These are phyloP conservation scores for Radopholus similis DNA, from an alignment of 1,140 invertebrate genomes.

Conservation along the genomic window DNA sequence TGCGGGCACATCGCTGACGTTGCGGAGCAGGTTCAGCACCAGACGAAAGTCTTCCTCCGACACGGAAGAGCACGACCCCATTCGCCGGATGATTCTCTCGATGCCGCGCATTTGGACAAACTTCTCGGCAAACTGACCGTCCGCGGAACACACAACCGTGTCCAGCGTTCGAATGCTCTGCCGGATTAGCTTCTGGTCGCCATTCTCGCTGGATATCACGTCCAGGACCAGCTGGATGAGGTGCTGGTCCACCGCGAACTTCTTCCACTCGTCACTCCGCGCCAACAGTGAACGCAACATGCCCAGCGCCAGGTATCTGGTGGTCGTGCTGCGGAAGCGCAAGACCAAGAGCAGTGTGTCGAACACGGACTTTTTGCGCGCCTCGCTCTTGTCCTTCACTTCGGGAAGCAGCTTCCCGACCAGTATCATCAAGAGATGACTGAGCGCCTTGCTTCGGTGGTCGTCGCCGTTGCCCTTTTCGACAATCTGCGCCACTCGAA, in stretches of 20 bases:
- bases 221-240: neutral
- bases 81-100: neutral
- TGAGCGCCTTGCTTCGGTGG: neutral
- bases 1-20: slow-evolving; percentile 1
- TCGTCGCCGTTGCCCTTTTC: neutral
- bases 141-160: neutral
- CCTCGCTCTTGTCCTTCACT: slow-evolving; percentile 9
- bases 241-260: neutral
- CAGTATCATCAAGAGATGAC: neutral
- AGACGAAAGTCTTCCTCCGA: neutral
- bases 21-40: neutral
- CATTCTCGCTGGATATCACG: neutral
- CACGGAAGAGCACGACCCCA: neutral
- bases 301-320: slow-evolving; percentile 7
- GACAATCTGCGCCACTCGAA: neutral
- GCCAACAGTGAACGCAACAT: slow-evolving; percentile 2
- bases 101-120: slow-evolving; percentile 1
- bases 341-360: neutral
- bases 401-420: neutral
- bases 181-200: neutral
- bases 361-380: neutral
- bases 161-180: neutral
- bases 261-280: slow-evolving; percentile 1
- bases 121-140: neutral
- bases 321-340: neutral